Conservation (phyloP, 1,140 invertebrate species). For the Neodiprion pinetum region DNA sequence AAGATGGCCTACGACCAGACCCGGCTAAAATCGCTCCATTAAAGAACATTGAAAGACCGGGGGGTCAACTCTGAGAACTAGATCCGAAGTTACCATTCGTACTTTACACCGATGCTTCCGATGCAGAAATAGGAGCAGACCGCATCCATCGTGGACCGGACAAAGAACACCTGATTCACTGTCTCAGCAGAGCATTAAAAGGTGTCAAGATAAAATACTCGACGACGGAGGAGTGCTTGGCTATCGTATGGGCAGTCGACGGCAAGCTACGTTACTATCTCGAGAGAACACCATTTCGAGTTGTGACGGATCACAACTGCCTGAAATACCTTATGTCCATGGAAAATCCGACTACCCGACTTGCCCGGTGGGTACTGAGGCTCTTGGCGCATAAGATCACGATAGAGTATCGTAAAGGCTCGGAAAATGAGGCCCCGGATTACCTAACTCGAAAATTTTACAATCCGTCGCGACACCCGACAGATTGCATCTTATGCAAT, state of each 20-base stretch:
- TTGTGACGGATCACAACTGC: conserved; percentile 53
- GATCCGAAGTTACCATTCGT: background rate
- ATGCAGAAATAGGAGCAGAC: too few relatives aligned
- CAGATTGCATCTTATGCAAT: background rate
- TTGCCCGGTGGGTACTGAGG: conserved; percentile 28
- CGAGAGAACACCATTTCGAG: conserved; percentile 45
- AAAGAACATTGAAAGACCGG: background rate
- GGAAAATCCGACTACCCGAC: conserved; percentile 39
- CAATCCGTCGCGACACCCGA: background rate
- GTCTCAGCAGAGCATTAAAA: too few relatives aligned
- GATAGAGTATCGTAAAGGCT: conserved; percentile 42
- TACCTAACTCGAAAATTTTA: conserved; percentile 30
- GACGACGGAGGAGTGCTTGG: too few relatives aligned
- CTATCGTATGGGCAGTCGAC: too few relatives aligned
- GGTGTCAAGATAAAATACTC: too few relatives aligned
- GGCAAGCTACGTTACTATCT: background rate
- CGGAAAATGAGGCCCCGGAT: conserved; percentile 44
- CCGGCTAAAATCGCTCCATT: conserved; percentile 16
- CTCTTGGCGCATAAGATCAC: conserved; percentile 43
- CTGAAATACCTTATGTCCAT: conserved; percentile 48
- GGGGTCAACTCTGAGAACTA: conserved; percentile 8
- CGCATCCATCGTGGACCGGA: too few relatives aligned
- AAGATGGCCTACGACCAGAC: conserved; percentile 8
- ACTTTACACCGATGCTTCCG: too few relatives aligned
- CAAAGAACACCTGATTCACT: too few relatives aligned